Conservation (phyloP, 2,113 vertebrate species). For the Pterocles orientalis region DNA sequence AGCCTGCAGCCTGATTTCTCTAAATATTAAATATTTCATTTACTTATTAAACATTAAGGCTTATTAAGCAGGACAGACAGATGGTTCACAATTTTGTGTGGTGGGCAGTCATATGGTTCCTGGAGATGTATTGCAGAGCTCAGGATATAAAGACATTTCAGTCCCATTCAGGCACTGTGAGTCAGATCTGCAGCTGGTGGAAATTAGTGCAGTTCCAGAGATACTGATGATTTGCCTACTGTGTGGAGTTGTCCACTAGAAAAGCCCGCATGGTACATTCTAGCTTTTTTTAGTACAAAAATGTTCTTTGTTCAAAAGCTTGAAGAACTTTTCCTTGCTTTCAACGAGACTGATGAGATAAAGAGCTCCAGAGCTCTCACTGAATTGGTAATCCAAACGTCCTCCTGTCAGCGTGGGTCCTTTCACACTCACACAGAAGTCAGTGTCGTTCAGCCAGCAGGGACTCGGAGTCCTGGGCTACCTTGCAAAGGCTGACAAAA, state of each 20-base stretch:
- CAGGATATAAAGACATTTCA: background rate
- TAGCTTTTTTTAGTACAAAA: background rate
- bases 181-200: slow-evolving; percentile 24
- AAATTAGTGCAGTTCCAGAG: background rate
- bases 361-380: background rate
- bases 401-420: background rate
- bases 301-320: background rate
- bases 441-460: background rate
- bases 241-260: background rate
- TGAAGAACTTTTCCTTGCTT: background rate
- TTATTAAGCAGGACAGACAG: slow-evolving; percentile 26
- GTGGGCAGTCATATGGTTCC: background rate
- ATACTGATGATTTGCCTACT: background rate
- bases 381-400: background rate
- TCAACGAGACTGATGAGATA: background rate
- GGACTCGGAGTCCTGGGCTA: background rate
- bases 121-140: background rate
- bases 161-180: background rate
- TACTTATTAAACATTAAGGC: slow-evolving; percentile 25
- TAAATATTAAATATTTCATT: slow-evolving; percentile 41
- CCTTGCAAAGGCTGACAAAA: background rate
- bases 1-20: background rate
- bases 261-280: background rate
- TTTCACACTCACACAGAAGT: background rate
- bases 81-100: background rate